These are phyloP conservation scores for Hapalemur alaotrensis DNA, from an alignment of 2,797 vertebrate genomes.

Conservation along the genomic window DNA sequence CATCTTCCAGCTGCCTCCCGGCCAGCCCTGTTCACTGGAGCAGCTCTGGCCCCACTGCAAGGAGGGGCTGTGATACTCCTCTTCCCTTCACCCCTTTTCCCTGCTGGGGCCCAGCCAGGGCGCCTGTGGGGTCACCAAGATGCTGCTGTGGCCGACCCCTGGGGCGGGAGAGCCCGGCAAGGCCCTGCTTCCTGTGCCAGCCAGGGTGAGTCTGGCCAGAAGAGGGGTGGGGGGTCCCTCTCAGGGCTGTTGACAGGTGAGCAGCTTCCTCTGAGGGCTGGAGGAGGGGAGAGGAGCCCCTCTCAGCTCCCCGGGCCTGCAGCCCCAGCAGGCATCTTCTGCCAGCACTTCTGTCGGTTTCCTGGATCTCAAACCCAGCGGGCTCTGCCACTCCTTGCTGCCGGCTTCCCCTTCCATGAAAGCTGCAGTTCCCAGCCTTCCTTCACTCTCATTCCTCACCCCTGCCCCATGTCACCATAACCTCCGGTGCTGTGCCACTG, in stretches of 20 bases:
- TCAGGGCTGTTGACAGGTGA: neutral
- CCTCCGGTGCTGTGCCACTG: neutral
- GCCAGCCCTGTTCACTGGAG: neutral
- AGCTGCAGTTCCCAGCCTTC: neutral
- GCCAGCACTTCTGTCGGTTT: neutral
- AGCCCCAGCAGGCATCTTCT: neutral
- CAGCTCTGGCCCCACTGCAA: neutral
- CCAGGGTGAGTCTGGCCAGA: neutral
- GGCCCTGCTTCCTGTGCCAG: neutral
- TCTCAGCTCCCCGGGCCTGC: neutral
- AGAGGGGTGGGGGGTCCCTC: neutral
- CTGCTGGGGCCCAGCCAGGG: neutral
- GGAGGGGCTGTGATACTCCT: neutral
- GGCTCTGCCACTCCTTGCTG: neutral
- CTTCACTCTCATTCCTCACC: neutral
- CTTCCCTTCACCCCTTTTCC: neutral
- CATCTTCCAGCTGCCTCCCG: constrained; percentile 7
- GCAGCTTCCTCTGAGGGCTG: neutral
- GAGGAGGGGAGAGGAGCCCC: neutral
- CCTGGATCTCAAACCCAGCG: neutral
- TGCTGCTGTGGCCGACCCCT: neutral
- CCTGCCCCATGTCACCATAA: neutral
- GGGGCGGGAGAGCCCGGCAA: neutral
- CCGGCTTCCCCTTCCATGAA: neutral
- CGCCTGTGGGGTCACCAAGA: neutral